A percentile compares a stretch with the other conserved stretches of the same genome.
Conservation (phyloP, 2,888 invertebrate genomes). For the Drosophila borborema region DNA sequence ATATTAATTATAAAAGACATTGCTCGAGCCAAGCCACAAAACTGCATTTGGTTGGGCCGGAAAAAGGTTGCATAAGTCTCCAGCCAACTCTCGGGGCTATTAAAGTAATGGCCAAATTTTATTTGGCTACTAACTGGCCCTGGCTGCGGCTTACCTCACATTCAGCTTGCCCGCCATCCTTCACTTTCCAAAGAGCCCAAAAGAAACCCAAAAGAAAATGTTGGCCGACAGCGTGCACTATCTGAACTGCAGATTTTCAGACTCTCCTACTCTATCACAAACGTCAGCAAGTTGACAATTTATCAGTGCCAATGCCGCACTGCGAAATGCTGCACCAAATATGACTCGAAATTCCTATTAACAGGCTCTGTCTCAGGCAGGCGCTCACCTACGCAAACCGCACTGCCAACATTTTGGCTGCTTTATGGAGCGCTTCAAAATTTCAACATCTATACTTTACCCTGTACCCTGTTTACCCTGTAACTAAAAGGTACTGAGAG, state of each 20-base stretch:
- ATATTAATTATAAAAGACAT: slow-evolving; percentile 72
- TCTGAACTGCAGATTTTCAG: not conserved
- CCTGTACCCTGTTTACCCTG: slow-evolving; percentile 9
- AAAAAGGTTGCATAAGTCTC: slow-evolving; percentile 41
- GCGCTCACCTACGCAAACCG: not conserved
- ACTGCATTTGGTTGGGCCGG: slow-evolving; percentile 53
- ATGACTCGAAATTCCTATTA: slow-evolving; percentile 70
- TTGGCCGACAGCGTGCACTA: not conserved
- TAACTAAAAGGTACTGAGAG: not conserved
- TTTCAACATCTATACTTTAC: slow-evolving; percentile 42
- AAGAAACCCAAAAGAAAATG: not conserved
- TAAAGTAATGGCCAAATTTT: slow-evolving; percentile 55
- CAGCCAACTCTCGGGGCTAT: slow-evolving; percentile 39
- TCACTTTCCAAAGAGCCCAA: not conserved
- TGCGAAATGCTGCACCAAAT: slow-evolving; percentile 48
- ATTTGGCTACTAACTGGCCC: slow-evolving; percentile 27
- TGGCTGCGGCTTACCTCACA: slow-evolving; percentile 25
- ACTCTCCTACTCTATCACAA: slow-evolving; percentile 34
- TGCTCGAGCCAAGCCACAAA: slow-evolving; percentile 47
- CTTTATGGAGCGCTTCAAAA: slow-evolving; percentile 64
- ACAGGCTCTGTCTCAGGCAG: slow-evolving; percentile 27
- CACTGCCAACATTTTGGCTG: slow-evolving; percentile 29
- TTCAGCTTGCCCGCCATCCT: slow-evolving; percentile 46
- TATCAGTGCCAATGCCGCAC: slow-evolving; percentile 50
- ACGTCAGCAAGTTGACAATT: slow-evolving; percentile 70